A percentile compares a stretch with the other conserved stretches of the same genome.
phyloP scores from a whole-genome alignment of 2,797 vertebrate genomes.

The Anguilla anguilla region DNA sequence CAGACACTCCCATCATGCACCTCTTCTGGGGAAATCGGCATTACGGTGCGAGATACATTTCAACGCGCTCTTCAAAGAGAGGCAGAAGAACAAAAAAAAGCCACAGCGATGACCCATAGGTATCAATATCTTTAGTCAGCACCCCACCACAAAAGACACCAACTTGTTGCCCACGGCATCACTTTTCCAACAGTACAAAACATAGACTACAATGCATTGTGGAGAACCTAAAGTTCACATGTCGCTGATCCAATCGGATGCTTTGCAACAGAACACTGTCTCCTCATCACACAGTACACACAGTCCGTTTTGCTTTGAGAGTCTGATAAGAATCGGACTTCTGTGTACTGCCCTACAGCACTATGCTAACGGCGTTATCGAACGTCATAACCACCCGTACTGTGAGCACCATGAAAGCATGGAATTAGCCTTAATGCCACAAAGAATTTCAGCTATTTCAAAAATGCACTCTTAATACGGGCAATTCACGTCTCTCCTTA shows the following conservation, averaged over 20 bases:
- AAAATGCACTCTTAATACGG: slow-evolving; percentile 32
- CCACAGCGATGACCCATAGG: not conserved
- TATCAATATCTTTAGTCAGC: no score
- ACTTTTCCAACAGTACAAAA: no score
- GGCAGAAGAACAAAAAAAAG: not conserved
- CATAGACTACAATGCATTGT: no score
- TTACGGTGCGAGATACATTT: not conserved
- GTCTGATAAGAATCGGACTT: no score
- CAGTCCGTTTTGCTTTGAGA: no score
- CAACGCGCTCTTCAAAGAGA: not conserved
- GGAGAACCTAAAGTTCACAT: no score
- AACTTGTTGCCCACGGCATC: no score
- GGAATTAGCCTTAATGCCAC: slow-evolving; percentile 31
- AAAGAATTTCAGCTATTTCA: slow-evolving; percentile 41
- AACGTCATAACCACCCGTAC: not conserved
- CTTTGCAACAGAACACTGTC: not conserved
- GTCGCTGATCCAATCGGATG: not conserved
- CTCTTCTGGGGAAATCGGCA: not conserved
- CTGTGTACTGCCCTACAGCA: not conserved
- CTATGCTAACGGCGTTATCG: not conserved
- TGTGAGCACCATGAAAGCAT: not conserved
- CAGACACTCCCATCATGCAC: not conserved
- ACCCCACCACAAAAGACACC: no score
- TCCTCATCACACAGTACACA: no score
- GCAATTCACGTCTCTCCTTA: slow-evolving; percentile 22